Evolutionary conservation across 1,140 invertebrate genomes (phyloP), one percentile per base, ranked within the genome.

Genomic region (Pseudomyrmex gracilis): DNA sequence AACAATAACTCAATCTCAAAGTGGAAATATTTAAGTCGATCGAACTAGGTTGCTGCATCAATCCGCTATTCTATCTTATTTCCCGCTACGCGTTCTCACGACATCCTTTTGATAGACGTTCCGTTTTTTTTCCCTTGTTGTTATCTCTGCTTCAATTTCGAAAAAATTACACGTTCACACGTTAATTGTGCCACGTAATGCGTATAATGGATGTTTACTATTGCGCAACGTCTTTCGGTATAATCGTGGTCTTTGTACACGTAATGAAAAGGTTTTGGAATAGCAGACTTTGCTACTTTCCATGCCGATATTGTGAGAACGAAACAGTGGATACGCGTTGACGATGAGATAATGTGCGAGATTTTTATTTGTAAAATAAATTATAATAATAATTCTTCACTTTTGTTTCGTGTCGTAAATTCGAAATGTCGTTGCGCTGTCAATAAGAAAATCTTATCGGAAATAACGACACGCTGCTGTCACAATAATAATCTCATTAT

Each of bases 81-180:
- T 53, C 43, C 1, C 2, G 12, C 5, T 34, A 53, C 8, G 15
- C 2, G 1, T 68, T 55, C 17, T 24, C 24, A 24, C 22, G 12
- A 60, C 4, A 20, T n/a, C 2, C 1, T 9, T 17, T 17, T 10
- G 24, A 51, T 4, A 10, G 1, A 22, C 15, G 17, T 45, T 34
- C 43, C 34, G 13, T 2, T 7, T 76, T 12, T 10, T 43, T 17
- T 12, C 22, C 10, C 22, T 53, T 45, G 17, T 68, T 15, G 43
- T 58, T 68, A 78, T 34, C 63, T 9, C 51, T 34, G 9, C 10
- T 34, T 10, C 15, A 57, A 66, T 53, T 58, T 13, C 2, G 45
- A 10, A 78, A 78, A 78, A 68, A 78, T 78, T 78, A 70, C 51
- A n/a, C 17, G 34, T 34, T 34, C 5, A 7, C 34, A 34, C 34